These are phyloP conservation scores for Ia io DNA, from an alignment of 2,113 vertebrate genomes.

Conservation along the genomic window DNA sequence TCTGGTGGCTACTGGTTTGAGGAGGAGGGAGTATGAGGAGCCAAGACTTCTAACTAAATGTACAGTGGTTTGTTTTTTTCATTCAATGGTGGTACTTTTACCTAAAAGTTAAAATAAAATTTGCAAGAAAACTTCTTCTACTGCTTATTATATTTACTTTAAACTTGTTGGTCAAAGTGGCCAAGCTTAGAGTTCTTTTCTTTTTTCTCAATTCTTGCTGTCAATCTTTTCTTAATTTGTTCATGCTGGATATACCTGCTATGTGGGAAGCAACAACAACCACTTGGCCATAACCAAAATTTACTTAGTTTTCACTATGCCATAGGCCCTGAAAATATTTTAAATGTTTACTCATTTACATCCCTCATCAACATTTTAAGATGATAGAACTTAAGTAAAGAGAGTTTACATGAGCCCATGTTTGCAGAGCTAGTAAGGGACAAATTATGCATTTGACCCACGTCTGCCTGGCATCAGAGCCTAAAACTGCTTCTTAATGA, in stretches of 20 bases:
- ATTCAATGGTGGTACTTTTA: neutral
- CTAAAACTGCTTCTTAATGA: slow-evolving; percentile 46
- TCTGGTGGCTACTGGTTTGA: neutral
- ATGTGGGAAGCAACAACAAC: neutral
- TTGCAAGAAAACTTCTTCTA: neutral
- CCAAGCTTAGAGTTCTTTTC: neutral
- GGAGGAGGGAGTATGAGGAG: neutral
- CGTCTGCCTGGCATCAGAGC: neutral
- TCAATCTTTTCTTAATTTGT: neutral
- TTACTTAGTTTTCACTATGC: neutral
- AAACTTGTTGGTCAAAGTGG: neutral
- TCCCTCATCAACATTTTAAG: neutral
- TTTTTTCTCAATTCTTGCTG: neutral
- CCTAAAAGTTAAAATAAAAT: neutral
- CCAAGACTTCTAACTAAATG: neutral
- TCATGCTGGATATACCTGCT: neutral
- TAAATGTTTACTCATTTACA: neutral
- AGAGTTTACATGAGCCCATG: neutral
- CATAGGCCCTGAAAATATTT: neutral
- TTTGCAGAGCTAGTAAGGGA: neutral
- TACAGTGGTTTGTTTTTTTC: neutral
- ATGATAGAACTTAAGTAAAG: neutral
- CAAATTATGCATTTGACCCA: neutral
- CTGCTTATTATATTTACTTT: neutral
- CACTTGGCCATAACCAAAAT: neutral